Evolutionary conservation across 1,140 invertebrate species (phyloP), one percentile per base, ranked within the genome.

Genomic region (Drosophila sturtevanti): DNA sequence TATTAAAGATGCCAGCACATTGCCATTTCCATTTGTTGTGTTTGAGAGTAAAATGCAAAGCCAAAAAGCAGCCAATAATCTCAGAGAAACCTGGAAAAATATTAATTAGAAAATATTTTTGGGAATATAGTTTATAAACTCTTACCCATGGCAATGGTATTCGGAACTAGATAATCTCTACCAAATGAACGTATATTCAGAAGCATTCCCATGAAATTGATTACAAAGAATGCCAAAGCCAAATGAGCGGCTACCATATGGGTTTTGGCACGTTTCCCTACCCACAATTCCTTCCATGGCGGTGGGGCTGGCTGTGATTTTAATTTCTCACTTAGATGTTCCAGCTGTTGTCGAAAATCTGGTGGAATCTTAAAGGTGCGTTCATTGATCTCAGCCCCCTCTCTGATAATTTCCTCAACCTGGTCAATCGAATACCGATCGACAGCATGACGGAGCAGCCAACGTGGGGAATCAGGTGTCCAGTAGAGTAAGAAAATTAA

Each of bases 131-230:
- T 21, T 0, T 21, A 4, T 1, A 4, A 21, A 11, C 4, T 60
- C 77, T 81, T 77, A 92, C 92, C 92, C 81, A 92, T 92, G 24
- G 92, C 91, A 44, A 92, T 91, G 10, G 92, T 92, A 18, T 92
- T 93, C 0, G 86, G 75, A 21, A 90, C 81, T 5, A 92, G 64
- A 71, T 92, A 91, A 51, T 91, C 71, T 16, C 92, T 62, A 4
- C 92, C 92, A 70, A 92, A 92, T 2, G 92, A 91, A 51, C 92
- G 71, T 6, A 93, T 92, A 61, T 93, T 92, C 4, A 93, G 69
- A 59, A 93, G 52, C 76, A 92, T 91, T 24, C 91, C 92, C 86
- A 92, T 92, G 64, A 92, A 93, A 44, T 90, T 91, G 14, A 92
- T 92, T 10, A 92, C 85, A 41, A 90, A 92, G 14, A 92, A 80